Base-by-base conservation (phyloP, 2,888 invertebrate genomes). In the Orgyia antiqua region DNA sequence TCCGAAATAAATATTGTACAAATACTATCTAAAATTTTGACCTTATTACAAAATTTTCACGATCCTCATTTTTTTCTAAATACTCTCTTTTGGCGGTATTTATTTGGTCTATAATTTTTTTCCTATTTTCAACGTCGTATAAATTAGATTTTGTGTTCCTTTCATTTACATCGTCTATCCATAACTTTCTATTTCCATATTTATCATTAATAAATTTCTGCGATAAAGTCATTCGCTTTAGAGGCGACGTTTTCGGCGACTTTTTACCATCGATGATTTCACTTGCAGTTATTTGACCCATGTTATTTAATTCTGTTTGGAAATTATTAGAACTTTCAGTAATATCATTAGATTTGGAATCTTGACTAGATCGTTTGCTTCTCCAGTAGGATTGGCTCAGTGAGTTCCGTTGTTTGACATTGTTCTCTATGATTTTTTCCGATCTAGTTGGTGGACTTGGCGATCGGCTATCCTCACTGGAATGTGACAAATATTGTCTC, bases 401-500 rank as follows among this genome's bases (percentile, higher is more conserved):
- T 4, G 84, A 88, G 60, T 76, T 87, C 50, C 73, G 82, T 59
- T 58, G 70, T 45, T 71, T 87, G 49, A 52, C 40, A 51, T 52
- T 76, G 61, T 57, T 82, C 61, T 68, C 87, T 10, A 59, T 72
- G 41, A 48, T 76, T 62, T 57, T 80, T 40, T 82, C 82, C 15
- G 73, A 67, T 42, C 73, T 68, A 1, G 66, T 65, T 6, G 73
- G 77, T 7, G 90, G 90, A 53, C 89, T 89, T 1, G 87, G 88
- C 8, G 87, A 88, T 33, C 88, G 87, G 51, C 90, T 90, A 29
- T 90, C 90, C 46, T 90, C 90, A 54, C 90, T 90, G 1, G 90
- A 90, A 48, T 89, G 88, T 10, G 88, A 87, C 33, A 87, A 58
- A 54, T 88, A 88, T 45, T 87, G 84, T 45, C 87, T 75, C 11